Evolutionary conservation across 2,888 invertebrate genomes (phyloP).

Genomic region (Cantharis flavilabris): DNA sequence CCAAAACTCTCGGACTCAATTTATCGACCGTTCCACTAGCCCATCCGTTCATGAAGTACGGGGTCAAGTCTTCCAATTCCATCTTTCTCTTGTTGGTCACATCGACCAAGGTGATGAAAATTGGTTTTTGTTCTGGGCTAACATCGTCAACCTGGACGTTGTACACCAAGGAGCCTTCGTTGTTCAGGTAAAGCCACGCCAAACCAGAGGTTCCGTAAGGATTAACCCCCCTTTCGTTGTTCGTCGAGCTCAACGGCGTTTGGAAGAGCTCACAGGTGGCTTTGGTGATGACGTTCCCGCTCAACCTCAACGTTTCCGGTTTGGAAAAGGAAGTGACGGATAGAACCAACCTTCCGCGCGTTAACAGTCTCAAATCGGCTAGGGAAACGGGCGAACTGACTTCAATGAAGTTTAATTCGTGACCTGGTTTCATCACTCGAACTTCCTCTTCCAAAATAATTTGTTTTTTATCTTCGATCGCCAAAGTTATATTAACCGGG

Average conservation of each 20-base stretch:
- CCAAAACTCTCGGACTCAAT: conserved; percentile 79
- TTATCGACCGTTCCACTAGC: conserved; percentile 77
- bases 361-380: conserved; percentile 74
- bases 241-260: conserved; percentile 64
- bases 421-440: conserved; percentile 72
- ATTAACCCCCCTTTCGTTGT: conserved; percentile 40
- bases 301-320: conserved; percentile 66
- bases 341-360: conserved; percentile 75
- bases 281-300: conserved; percentile 73
- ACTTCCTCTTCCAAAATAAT: conserved; percentile 74
- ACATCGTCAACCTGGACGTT: conserved; percentile 74
- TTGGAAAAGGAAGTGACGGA: conserved; percentile 71
- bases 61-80: conserved; percentile 75
- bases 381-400: conserved; percentile 77
- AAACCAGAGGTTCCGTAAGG: conserved; percentile 64
- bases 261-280: conserved; percentile 83
- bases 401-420: conserved; percentile 78
- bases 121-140: conserved; percentile 56
- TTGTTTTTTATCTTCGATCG: conserved; percentile 72
- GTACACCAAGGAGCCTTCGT: conserved; percentile 77
- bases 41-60: conserved; percentile 57
- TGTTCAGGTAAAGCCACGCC: conserved; percentile 79
- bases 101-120: conserved; percentile 73
- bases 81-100: conserved; percentile 64
- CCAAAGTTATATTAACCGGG: conserved; percentile 70